Conservation (phyloP, 2,888 invertebrate species). For the Minunthozetes semirufus region DNA sequence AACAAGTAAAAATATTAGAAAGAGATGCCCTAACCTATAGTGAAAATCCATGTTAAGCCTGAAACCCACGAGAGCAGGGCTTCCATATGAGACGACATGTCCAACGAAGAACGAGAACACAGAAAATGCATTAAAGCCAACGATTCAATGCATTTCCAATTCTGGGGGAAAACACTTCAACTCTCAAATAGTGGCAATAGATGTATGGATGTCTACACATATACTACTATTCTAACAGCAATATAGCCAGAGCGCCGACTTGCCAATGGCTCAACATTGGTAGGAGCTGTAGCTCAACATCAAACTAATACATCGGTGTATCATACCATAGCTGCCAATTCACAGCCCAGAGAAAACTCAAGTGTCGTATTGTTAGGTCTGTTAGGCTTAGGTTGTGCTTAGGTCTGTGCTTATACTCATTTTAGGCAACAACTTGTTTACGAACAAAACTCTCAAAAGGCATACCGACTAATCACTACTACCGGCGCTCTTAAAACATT, state of each 20-base stretch:
- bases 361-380: constrained; percentile 3
- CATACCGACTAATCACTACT: constrained; percentile 3
- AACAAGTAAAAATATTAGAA: constrained; percentile 22
- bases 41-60: constrained; percentile 29
- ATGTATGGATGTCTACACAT: background rate
- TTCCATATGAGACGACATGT: constrained; percentile 13
- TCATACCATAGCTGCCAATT: too few species aligned
- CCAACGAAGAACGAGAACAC: constrained; percentile 34
- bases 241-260: too few species aligned
- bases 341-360: background rate
- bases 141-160: constrained; percentile 6
- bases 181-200: background rate
- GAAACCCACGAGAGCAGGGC: constrained; percentile 30
- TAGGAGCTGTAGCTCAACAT: too few species aligned
- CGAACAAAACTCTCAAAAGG: background rate
- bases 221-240: background rate
- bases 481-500: background rate
- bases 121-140: constrained; percentile 42
- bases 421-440: constrained; percentile 23
- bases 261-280: too few species aligned
- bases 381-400: too few species aligned
- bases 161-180: background rate
- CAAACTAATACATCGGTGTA: too few species aligned
- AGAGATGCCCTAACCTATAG: constrained; percentile 26
- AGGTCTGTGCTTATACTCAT: background rate